Evolutionary conservation across 1,140 invertebrate genomes (phyloP).

Genomic region (Papilio dardanus): DNA sequence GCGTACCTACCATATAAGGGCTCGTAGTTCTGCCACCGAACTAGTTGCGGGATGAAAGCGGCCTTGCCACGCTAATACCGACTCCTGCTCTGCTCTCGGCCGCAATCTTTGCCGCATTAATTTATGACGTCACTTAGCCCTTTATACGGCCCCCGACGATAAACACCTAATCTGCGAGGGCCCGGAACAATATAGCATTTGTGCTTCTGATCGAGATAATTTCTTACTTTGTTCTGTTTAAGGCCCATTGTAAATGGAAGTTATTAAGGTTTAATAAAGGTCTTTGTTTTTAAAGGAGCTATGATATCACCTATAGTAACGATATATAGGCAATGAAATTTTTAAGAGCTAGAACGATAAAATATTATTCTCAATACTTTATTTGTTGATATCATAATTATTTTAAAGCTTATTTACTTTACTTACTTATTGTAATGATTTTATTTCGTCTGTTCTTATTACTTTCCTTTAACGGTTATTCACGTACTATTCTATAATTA

Average conservation of each 20-base stretch:
- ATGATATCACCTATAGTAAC: background rate
- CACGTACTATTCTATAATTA: background rate
- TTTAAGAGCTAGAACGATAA: background rate
- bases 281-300: slow-evolving; percentile 1
- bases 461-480: background rate
- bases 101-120: slow-evolving; percentile 31
- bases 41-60: slow-evolving; percentile 70
- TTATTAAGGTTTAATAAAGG: background rate
- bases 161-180: slow-evolving; percentile 32
- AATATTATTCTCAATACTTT: too few relatives aligned
- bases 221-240: slow-evolving; percentile 22
- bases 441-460: background rate
- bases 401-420: too few relatives aligned
- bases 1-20: slow-evolving; percentile 62
- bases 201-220: slow-evolving; percentile 25
- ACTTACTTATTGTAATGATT: background rate
- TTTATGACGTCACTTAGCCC: slow-evolving; percentile 36
- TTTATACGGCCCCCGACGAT: slow-evolving; percentile 16
- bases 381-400: too few relatives aligned
- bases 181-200: slow-evolving; percentile 32
- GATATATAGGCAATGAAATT: background rate
- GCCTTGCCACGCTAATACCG: slow-evolving; percentile 64
- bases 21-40: slow-evolving; percentile 65
- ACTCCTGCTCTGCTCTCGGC: slow-evolving; percentile 44
- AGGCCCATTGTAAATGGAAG: slow-evolving; percentile 5